A percentile compares a stretch with the other conserved stretches of the same genome.
phyloP scores from a whole-genome alignment of 2,888 invertebrate genomes.

The Drosophila borborema region DNA sequence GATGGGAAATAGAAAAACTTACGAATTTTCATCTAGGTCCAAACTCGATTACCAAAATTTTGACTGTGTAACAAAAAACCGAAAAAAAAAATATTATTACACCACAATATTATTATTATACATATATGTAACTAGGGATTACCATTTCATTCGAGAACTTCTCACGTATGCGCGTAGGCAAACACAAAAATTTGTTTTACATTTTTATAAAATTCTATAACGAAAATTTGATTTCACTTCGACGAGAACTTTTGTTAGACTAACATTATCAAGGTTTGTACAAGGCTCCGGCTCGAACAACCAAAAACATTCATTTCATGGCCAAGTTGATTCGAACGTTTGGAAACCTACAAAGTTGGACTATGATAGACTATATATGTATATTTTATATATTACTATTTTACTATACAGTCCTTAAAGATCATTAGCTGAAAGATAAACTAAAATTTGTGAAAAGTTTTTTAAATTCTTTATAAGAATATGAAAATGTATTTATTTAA shows the following conservation, averaged over 20 bases:
- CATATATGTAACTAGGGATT: not conserved
- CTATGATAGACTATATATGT: no score
- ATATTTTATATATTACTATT: no score
- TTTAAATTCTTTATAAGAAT: no score
- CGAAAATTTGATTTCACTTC: not conserved
- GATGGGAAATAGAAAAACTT: constrained; percentile 35
- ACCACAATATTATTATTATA: no score
- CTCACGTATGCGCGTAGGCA: not conserved
- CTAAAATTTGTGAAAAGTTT: no score
- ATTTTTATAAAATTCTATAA: not conserved
- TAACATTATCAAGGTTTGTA: not conserved
- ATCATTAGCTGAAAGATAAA: no score
- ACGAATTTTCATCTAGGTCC: constrained; percentile 16
- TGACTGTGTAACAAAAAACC: not conserved
- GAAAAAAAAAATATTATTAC: no score
- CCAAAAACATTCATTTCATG: not conserved
- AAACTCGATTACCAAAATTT: not conserved
- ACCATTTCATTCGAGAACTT: not conserved
- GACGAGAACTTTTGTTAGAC: not conserved
- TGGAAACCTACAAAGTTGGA: not conserved
- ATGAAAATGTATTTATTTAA: no score
- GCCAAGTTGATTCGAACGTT: not conserved
- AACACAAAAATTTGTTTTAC: not conserved
- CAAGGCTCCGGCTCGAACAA: not conserved
- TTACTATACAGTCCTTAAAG: no score